Base-by-base conservation (phyloP, 2,113 vertebrate genomes). In the Gallinago jamesoni region DNA sequence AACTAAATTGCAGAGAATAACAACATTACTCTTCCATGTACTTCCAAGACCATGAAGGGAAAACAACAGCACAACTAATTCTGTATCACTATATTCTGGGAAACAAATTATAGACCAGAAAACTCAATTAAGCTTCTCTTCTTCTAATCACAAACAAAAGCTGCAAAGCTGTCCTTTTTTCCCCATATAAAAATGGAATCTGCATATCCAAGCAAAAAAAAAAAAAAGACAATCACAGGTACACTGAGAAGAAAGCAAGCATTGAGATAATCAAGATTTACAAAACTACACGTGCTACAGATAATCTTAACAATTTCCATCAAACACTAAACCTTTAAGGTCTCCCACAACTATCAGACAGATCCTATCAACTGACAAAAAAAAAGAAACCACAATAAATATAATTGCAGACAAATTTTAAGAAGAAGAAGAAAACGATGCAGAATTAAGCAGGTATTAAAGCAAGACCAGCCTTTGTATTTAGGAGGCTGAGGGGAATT, bases 1-100 rank as follows among this genome's bases (percentile, higher is more conserved):
- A 57, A 31, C 69, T 86, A 74, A 82, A 45, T 96, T 97, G 77
- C 21, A 93, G 79, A 84, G 64, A 81, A 79, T 27, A 69, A n/a
- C 1, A 82, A 69, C 33, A 33, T 83, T 37, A 87, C 4, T 84
- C 9, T 73, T 62, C 14, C 41, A 8, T 4, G 10, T n/a, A 35
- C 10, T 41, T 45, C 14, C 16, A 77, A 63, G 33, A 53, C 18
- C 19, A 20, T 1, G 5, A 56, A 60, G 5, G 5, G 11, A 43
- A 76, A 82, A 74, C 52, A 85, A 8, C 15, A 78, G 1, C 43
- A 76, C 16, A 39, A 50, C 17, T 48, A 48, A 53, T 67, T 67
- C 47, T 39, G 8, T 33, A 19, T 28, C 30, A 21, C 27, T 56
- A 3, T 28, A 27, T 56, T 80, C 35, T 7, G 5, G 47, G 39